Base-by-base conservation (phyloP, 2,113 vertebrate species). In the Choloepus hoffmanni region DNA sequence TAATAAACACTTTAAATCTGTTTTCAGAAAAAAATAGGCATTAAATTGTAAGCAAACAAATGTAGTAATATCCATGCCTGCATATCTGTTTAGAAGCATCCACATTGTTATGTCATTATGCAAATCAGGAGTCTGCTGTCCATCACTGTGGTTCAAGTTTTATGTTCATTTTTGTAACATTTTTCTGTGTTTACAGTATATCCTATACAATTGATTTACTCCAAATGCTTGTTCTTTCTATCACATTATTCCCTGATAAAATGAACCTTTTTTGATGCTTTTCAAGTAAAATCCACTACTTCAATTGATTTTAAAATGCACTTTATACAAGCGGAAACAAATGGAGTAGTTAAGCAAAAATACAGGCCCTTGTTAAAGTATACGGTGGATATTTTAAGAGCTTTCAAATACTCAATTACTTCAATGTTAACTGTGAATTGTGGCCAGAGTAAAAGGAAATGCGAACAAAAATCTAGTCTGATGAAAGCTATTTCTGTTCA, bases 401-500 rank as follows among this genome's bases (percentile, higher is more conserved):
- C 96, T 98, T 98, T 98, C 95, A 97, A 97, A 98, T 90, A 95
- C 72, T 95, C 94, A 83, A 30, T 95, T 98, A 91, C 92, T 98
- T 58, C 1, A 1, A 93, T 96, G 96, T 97, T 98, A 97, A 96
- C 58, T 97, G 85, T 95, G 93, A 98, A 98, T 97, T 97, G 94
- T 95, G 74, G 84, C 70, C 65, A 84, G 36, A 13, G 28, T 48
- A 58, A 83, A 86, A 96, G 79, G 86, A 73, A 97, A 87, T 87
- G 74, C 0, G 53, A 93, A 97, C 89, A 97, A 97, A 68, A 40
- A 94, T 97, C 67, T 97, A 73, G 58, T 98, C 93, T 92, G 74
- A 97, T 95, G 94, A 97, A 97, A 98, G 88, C 67, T 95, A 95
- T 98, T 98, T 98, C 90, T 98, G 82, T 98, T 98, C 93, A 97